Evolutionary conservation across 2,888 invertebrate genomes (phyloP).

Genomic region (Pemphredon lugubris): DNA sequence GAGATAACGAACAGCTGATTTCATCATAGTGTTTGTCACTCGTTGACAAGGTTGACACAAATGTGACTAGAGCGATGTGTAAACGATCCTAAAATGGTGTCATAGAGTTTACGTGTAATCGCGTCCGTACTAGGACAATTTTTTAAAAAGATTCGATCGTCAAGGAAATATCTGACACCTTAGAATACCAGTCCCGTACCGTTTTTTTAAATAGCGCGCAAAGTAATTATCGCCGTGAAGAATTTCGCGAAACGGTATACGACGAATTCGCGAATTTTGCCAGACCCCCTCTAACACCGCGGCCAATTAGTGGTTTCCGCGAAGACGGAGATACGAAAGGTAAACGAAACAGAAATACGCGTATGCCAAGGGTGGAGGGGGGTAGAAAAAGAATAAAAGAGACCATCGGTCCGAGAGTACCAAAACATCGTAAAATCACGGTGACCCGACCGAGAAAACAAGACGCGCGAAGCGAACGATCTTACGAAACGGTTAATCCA

Average conservation of each 20-base stretch:
- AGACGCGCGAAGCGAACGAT: background rate
- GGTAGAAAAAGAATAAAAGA: background rate
- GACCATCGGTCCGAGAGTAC: background rate
- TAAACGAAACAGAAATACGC: background rate
- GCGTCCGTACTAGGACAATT: no score
- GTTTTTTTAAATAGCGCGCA: background rate
- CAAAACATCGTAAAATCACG: background rate
- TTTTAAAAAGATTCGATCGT: no score
- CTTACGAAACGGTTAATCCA: conserved; percentile 30
- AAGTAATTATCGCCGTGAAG: no score
- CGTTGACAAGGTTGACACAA: no score
- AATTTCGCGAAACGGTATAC: background rate
- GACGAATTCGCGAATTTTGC: background rate
- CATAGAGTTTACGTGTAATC: no score
- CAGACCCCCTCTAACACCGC: background rate
- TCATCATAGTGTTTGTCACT: no score
- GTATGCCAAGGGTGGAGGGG: no score
- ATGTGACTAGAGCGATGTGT: no score
- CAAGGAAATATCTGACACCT: no score
- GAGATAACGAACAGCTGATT: no score
- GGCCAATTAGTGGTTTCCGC: background rate
- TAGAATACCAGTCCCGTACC: background rate
- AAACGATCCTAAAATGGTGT: no score
- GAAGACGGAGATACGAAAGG: background rate
- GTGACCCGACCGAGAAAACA: background rate